phyloP scores from a whole-genome alignment of 1,140 invertebrate species.

The Cheumatopsyche charites region DNA sequence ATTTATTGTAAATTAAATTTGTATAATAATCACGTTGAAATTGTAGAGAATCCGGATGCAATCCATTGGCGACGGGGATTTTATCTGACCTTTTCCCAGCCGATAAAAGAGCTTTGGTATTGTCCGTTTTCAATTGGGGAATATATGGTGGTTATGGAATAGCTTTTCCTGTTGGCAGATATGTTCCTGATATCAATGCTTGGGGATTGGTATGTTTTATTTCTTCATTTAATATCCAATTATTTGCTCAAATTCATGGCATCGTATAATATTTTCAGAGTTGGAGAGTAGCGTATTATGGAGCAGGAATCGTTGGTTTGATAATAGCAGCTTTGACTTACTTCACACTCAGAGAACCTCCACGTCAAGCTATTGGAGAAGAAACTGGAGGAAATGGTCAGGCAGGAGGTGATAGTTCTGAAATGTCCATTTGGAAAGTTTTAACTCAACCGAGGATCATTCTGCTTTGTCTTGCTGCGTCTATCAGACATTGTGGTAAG shows the following conservation, averaged over 20 bases:
- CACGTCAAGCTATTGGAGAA: constrained; percentile 74
- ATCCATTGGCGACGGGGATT: constrained; percentile 85
- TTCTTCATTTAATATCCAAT: too few relatives aligned
- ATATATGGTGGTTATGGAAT: constrained; percentile 94
- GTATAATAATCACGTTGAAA: not conserved
- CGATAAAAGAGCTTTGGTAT: constrained; percentile 81
- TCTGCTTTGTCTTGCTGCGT: constrained; percentile 83
- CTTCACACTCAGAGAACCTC: constrained; percentile 79
- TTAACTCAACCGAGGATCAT: constrained; percentile 79
- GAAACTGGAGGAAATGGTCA: constrained; percentile 57
- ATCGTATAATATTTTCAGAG: constrained; percentile 68
- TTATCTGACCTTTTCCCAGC: constrained; percentile 86
- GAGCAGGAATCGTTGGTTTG: constrained; percentile 80
- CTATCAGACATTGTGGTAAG: constrained; percentile 87
- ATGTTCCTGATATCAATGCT: constrained; percentile 78
- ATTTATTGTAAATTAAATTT: not conserved
- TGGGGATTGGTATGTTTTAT: constrained; percentile 74
- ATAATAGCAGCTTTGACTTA: constrained; percentile 75
- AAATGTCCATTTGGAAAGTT: constrained; percentile 71
- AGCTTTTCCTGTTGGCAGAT: constrained; percentile 89
- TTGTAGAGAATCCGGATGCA: constrained; percentile 83
- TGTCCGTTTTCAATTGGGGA: constrained; percentile 95
- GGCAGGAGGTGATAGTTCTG: constrained; percentile 46
- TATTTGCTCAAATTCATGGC: too few relatives aligned
- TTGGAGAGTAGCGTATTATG: constrained; percentile 88